Percentiles rank a stretch among this genome's conserved stretches.
Conservation (phyloP, 2,113 vertebrate species). For the Leptosomus discolor region DNA sequence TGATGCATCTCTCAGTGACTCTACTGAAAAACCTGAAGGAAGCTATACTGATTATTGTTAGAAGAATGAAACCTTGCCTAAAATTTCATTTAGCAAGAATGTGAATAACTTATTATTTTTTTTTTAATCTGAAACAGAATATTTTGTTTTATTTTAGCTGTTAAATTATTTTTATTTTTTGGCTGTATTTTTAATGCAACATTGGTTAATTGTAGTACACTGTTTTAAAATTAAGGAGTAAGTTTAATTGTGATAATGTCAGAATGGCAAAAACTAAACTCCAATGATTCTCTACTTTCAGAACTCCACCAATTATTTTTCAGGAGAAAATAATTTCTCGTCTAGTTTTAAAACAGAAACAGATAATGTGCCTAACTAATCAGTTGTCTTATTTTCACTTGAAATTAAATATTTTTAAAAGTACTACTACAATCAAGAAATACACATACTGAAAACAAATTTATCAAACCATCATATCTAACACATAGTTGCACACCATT, state of each 20-base stretch:
- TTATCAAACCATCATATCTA: neutral
- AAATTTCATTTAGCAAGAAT: neutral
- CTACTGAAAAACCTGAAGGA: neutral
- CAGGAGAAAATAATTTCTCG: neutral
- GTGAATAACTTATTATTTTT: neutral
- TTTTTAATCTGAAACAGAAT: neutral
- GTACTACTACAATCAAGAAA: neutral
- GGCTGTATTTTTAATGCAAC: neutral
- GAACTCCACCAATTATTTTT: neutral
- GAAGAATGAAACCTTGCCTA: neutral
- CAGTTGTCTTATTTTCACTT: rapidly evolving
- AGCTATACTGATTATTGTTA: neutral
- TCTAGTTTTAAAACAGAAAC: neutral
- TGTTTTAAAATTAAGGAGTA: neutral
- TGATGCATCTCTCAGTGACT: neutral
- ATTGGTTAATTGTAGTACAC: rapidly evolving
- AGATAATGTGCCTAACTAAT: neutral
- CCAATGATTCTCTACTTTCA: neutral
- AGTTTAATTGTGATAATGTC: neutral
- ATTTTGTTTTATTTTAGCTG: neutral
- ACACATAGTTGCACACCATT: neutral
- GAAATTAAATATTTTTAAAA: neutral
- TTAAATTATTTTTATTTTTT: neutral
- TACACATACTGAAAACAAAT: neutral
- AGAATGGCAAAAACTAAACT: neutral